Percentiles rank a stretch among this genome's conserved stretches.
These are phyloP conservation scores for Apistogramma diplotaenia DNA, from an alignment of 2,113 vertebrate genomes.

Conservation along the genomic window DNA sequence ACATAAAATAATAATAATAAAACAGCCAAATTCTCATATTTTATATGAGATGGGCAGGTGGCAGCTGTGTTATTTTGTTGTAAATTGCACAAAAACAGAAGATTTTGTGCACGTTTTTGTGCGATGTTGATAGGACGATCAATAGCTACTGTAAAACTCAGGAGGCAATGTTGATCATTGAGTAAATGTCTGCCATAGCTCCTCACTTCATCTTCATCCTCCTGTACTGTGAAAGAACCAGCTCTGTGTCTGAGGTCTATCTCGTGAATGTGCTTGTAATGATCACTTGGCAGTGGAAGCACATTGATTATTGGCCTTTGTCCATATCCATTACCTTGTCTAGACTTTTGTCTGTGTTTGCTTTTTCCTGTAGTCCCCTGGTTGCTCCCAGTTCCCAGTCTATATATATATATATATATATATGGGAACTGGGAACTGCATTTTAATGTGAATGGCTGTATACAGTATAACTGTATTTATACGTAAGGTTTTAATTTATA, in stretches of 20 bases:
- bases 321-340: conserved; percentile 50
- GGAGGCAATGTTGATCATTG: not conserved
- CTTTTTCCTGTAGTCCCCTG: conserved; percentile 5
- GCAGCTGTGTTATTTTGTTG: no score
- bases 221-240: not conserved
- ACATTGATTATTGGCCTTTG: conserved; percentile 44
- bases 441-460: no score
- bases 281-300: conserved; percentile 5
- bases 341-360: conserved; percentile 35
- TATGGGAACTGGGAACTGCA: no score
- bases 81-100: not conserved
- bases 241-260: conserved; percentile 3
- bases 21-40: not conserved
- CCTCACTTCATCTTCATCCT: not conserved
- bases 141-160: not conserved
- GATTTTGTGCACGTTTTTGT: not conserved
- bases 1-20: not conserved
- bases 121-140: not conserved
- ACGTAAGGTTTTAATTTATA: no score
- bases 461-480: no score
- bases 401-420: no score
- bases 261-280: conserved; percentile 18
- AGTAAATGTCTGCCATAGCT: not conserved
- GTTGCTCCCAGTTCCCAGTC: not conserved
- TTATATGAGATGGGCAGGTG: not conserved